Base-by-base conservation (phyloP, 2,888 invertebrate species). In the Drosophila lacicola region DNA sequence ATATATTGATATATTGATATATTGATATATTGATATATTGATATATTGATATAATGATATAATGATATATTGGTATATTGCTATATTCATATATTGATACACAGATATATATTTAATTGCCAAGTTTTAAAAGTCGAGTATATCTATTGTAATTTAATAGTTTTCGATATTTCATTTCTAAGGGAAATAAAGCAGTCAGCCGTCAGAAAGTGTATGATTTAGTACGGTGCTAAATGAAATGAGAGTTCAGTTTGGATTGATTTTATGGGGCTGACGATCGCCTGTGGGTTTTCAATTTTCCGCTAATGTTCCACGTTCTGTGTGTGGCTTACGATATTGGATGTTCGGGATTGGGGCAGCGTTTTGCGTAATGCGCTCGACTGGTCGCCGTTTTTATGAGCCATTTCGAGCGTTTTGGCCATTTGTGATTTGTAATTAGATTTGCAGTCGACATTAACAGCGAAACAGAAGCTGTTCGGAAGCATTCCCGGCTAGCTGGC, bases 381-480 rank as follows among this genome's bases (percentile, higher is more conserved):
- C 70, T 80, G 80, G 83, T 58, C 72, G 70, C 53, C 70, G 49
- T 75, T 86, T 82, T 82, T 78, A 82, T 82, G 83, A 76, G 69
- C 83, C 78, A 80, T 82, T 82, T 70, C 44, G 56, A 76, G 75
- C 69, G 80, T 82, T 82, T 85, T 80, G 86, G 70, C 83, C 83
- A 85, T 85, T 82, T 85, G 83, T 82, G 82, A 82, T 85, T 82
- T 86, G 86, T 86, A 82, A 82, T 82, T 82, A 82, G 82, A 86
- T 76, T 80, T 82, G 81, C 65, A 65, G 72, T 65, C 76, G 57
- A 76, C 75, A 75, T 49, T 71, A 75, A 60, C 62, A 21, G 62
- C 49, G 39, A 60, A 29, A 72, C 72, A 72, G 68, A 56, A 64
- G 76, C 76, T 57, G 76, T 42, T 54, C 37, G n/a, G 19, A 60